Evolutionary conservation across 1,140 invertebrate species (phyloP), one percentile per base, ranked within the genome.

Genomic region (Bradysia coprophila): DNA sequence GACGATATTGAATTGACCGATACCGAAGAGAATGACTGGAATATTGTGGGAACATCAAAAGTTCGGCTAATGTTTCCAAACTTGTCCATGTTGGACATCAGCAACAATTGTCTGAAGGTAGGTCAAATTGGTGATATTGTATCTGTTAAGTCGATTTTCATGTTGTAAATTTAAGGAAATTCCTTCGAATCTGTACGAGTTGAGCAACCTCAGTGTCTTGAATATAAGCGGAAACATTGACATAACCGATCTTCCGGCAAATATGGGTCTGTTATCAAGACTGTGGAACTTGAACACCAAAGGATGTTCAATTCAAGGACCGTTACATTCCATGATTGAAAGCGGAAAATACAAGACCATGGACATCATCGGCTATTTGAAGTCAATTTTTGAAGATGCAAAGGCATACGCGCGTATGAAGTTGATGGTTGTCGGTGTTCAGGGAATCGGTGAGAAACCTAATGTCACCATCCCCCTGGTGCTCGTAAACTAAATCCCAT

Each of bases 221-320:
- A 95, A 95, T 57, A 72, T 96, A 5, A 86, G 83, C 54, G 84
- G 85, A 22, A 97, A 96, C 62, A 42, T 64, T 58, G 86, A 88
- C 9, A 74, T 96, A 33, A 73, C 68, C 28, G 79, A 89, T 53
- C 65, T 98, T 31, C 94, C 94, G 13, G 81, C 92, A 1, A 86
- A 97, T 62, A 85, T 98, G 74, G 95, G 95, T 6, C 59, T 96
- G 4, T 64, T 98, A 2, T 84, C 82, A 1, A 76, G 91, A 10
- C 64, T 99, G 11, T 98, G 94, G 92, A 97, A 93, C 63, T 62
- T 98, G 11, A 94, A 93, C 59, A 88, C 92, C 6, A 73, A 79
- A 43, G 87, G 87, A 1, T 98, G 94, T 59, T 75, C 75, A 40
- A 65, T 89, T 23, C 85, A 81, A 58, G 92, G 90, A 59, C 92